phyloP scores from a whole-genome alignment of 1,140 invertebrate species.

The Trichogramma pretiosum region DNA sequence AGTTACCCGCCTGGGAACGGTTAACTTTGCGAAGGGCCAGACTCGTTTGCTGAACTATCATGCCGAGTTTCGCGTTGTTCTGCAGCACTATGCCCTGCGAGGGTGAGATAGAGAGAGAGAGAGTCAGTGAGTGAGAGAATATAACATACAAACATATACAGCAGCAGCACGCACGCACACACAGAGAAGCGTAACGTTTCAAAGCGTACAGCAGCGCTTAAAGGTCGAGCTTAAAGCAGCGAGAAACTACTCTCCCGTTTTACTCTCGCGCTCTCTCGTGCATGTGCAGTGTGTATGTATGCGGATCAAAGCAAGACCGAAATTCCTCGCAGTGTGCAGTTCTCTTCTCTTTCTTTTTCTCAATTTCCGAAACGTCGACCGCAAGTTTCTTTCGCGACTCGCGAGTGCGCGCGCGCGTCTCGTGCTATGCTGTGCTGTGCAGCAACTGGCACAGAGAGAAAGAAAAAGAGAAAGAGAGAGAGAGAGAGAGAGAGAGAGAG shows the following conservation, averaged over 20 bases:
- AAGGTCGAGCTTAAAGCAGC: no score
- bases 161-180: neutral
- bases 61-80: conserved; percentile 68
- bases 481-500: neutral
- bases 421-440: no score
- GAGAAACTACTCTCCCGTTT: no score
- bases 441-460: no score
- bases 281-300: no score
- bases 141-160: no score
- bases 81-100: conserved; percentile 67
- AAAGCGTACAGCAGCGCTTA: no score
- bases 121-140: no score
- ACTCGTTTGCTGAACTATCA: conserved; percentile 74
- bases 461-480: neutral
- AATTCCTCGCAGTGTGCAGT: no score
- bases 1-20: conserved; percentile 72
- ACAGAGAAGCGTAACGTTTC: neutral
- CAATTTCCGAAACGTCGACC: neutral
- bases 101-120: neutral
- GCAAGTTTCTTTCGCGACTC: neutral
- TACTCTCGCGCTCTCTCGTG: no score
- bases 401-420: neutral
- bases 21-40: conserved; percentile 70
- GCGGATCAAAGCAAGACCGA: no score
- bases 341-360: no score